A percentile compares a stretch with the other conserved stretches of the same genome.
Conservation (phyloP, 2,113 vertebrate species). For the Colius striatus region DNA sequence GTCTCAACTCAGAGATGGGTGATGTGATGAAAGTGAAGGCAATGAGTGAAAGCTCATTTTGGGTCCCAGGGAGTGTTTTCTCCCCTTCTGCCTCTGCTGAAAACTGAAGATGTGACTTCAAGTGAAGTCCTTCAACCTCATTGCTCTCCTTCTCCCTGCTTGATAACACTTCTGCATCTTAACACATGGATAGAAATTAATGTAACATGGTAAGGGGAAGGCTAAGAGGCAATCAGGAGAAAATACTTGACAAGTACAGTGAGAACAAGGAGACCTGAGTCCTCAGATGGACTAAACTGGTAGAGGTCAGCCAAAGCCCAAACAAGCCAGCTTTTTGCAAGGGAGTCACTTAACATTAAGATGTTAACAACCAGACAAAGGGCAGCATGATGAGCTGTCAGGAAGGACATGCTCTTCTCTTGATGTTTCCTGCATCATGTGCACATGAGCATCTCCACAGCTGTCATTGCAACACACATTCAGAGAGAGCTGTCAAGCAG, state of each 20-base stretch:
- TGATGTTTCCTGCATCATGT: not conserved
- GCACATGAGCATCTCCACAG: not conserved
- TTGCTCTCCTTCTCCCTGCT: not conserved
- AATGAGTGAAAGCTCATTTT: not conserved
- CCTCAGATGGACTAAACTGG: not conserved
- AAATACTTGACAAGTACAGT: not conserved
- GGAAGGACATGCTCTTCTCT: not conserved
- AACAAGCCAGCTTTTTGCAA: not conserved
- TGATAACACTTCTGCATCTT: not conserved
- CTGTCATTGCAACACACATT: not conserved
- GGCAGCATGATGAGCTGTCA: rapidly evolving
- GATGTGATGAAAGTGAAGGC: rapidly evolving
- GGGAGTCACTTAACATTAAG: not conserved
- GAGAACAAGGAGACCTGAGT: not conserved
- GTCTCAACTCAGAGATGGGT: not conserved
- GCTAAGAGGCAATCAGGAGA: not conserved
- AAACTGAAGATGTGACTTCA: not conserved
- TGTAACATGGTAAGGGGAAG: not conserved
- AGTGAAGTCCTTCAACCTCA: not conserved
- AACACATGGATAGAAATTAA: not conserved
- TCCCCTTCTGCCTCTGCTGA: not conserved
- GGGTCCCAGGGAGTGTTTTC: not conserved
- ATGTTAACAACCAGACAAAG: not conserved
- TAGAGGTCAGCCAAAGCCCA: not conserved
- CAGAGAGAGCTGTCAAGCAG: not conserved